Conservation (phyloP, 1,140 invertebrate genomes). For the Hesperophylax magnus region DNA sequence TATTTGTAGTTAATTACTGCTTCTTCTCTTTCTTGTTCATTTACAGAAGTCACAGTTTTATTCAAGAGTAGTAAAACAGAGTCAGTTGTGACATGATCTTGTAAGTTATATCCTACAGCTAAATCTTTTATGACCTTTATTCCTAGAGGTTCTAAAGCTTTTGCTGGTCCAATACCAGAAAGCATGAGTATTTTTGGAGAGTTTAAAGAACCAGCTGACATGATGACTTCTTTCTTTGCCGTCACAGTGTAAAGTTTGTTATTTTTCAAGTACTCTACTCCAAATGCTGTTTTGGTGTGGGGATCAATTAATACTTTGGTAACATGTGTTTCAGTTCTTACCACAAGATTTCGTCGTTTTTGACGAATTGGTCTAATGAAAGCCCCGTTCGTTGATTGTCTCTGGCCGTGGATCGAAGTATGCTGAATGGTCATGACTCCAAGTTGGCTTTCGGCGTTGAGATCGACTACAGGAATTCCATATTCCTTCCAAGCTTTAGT, state of each 20-base stretch:
- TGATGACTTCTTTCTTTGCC: conserved; percentile 80
- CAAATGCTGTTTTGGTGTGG: conserved; percentile 76
- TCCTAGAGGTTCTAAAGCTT: conserved; percentile 71
- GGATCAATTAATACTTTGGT: conserved; percentile 82
- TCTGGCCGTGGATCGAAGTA: conserved; percentile 74
- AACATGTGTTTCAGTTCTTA: conserved; percentile 79
- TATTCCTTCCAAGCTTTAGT: conserved; percentile 75
- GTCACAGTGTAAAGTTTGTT: conserved; percentile 62
- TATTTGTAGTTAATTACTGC: conserved; percentile 71
- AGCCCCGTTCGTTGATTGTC: conserved; percentile 80
- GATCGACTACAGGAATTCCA: conserved; percentile 71
- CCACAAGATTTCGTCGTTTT: conserved; percentile 79
- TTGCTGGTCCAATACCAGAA: conserved; percentile 80
- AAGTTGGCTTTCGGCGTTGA: conserved; percentile 71
- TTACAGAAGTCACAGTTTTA: conserved; percentile 65
- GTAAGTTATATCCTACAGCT: conserved; percentile 82
- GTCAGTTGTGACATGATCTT: conserved; percentile 80
- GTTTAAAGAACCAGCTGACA: conserved; percentile 80
- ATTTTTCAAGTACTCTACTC: conserved; percentile 74
- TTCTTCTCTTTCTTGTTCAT: conserved; percentile 63
- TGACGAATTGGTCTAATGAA: conserved; percentile 81
- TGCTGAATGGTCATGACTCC: conserved; percentile 74
- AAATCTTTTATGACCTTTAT: conserved; percentile 76
- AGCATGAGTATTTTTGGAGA: conserved; percentile 82
- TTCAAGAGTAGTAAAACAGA: conserved; percentile 73